Base-by-base conservation (phyloP, 2,888 invertebrate genomes). In the Trachelus iudaicus region DNA sequence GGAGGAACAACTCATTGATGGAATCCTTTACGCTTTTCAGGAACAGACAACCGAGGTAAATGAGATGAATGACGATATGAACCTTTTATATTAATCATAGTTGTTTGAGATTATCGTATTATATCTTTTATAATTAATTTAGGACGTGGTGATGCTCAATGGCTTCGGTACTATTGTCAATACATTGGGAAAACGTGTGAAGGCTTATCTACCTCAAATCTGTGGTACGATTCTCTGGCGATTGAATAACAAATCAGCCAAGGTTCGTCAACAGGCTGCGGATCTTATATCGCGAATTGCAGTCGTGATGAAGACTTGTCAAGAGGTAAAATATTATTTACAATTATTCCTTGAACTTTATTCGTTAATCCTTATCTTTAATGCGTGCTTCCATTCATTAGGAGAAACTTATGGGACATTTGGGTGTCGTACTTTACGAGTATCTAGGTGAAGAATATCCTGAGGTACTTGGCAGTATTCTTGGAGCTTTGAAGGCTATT, bases 201-300 rank as follows among this genome's bases (percentile, higher is more conserved):
- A 99, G 92, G 98, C 99, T 0, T 99, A 99, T 91, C 92, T 99
- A 86, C 99, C 99, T 0, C 99, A 99, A 93, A 99, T 99, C 89
- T 99, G 99, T 91, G 99, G 99, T 94, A 99, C 99, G 1, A 99
- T 99, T 88, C 93, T 99, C 75, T 99, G 99, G 99, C 95, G 99
- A 82, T 94, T 99, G 90, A 99, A 99, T 93, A 99, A 99, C 92
- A 99, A 99, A 93, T 98, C 99, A 0, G 99, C 99, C 1, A 99
- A 99, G 93, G 99, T 97, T 12, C 95, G 99, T 77, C 99, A 99
- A 91, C 99, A 99, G 92, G 99, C 99, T 0, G 99, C 99, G 1
- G 99, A 99, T 93, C 94, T 99, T 83, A 99, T 99, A 88, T 98
- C 99, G 0, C 94, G 99, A 77, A 99, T 98, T 85, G 99, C 99